Conservation (phyloP, 2,113 vertebrate genomes). For the Daphoenositta chrysoptera region DNA sequence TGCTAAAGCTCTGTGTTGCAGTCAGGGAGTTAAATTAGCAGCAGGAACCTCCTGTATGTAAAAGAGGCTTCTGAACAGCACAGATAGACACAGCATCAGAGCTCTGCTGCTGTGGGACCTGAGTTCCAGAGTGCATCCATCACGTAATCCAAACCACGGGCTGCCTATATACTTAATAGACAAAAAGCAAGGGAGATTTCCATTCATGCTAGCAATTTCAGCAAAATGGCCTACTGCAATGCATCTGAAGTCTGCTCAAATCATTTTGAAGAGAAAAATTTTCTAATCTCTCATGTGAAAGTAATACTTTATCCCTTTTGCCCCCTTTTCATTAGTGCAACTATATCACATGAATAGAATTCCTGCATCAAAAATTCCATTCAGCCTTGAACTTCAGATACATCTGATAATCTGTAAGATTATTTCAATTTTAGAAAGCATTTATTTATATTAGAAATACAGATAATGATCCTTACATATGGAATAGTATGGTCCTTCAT, state of each 20-base stretch:
- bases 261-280: not conserved
- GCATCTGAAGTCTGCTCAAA: not conserved
- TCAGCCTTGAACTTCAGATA: not conserved
- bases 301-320: not conserved
- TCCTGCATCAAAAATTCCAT: not conserved
- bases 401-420: not conserved
- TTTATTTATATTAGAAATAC: not conserved
- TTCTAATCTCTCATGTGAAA: not conserved
- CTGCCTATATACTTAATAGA: not conserved
- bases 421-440: not conserved
- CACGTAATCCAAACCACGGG: not conserved
- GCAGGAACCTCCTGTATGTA: not conserved
- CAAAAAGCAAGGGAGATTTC: not conserved
- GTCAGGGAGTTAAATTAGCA: not conserved
- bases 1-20: not conserved
- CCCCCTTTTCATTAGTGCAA: not conserved
- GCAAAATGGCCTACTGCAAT: not conserved
- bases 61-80: not conserved
- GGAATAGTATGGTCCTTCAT: not conserved
- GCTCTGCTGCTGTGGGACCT: not conserved
- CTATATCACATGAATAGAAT: not conserved
- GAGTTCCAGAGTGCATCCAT: not conserved
- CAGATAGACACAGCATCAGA: not conserved
- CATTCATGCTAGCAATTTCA: not conserved
- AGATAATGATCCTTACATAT: not conserved